Evolutionary conservation across 2,113 vertebrate genomes (phyloP).

Genomic region (Callionymus lyra): DNA sequence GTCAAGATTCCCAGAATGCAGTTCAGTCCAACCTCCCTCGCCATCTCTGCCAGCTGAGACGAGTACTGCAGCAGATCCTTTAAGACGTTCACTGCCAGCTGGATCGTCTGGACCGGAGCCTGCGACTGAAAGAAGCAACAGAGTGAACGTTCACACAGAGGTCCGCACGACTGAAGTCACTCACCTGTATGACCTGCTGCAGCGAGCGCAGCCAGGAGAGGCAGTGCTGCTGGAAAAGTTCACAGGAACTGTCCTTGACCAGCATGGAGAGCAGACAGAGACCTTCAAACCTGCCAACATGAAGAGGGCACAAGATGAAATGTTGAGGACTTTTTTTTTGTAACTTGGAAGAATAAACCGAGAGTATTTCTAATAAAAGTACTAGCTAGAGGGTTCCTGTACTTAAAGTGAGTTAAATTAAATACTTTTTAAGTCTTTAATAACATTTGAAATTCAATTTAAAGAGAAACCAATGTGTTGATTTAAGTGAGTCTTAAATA

Average conservation of each 20-base stretch:
- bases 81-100: constrained; percentile 72
- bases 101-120: constrained; percentile 73
- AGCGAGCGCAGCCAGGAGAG: constrained; percentile 79
- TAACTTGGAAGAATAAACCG: too few relatives aligned
- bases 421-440: too few relatives aligned
- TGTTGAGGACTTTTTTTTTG: neutral
- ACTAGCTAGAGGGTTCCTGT: too few relatives aligned
- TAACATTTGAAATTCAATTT: too few relatives aligned
- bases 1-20: constrained; percentile 80
- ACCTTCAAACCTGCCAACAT: constrained; percentile 72
- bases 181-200: constrained; percentile 83
- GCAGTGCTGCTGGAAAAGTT: constrained; percentile 82
- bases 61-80: constrained; percentile 79
- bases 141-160: neutral
- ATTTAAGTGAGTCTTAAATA: too few relatives aligned
- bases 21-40: constrained; percentile 80
- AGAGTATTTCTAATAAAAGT: too few relatives aligned
- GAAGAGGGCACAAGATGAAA: neutral
- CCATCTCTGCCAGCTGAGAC: constrained; percentile 73
- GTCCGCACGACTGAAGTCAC: neutral
- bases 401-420: too few relatives aligned
- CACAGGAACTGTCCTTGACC: constrained; percentile 78
- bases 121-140: constrained; percentile 66
- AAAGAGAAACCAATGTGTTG: too few relatives aligned
- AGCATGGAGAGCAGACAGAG: constrained; percentile 79